These are phyloP conservation scores for Neodiprion fabricii DNA, from an alignment of 1,140 invertebrate genomes.

Conservation along the genomic window DNA sequence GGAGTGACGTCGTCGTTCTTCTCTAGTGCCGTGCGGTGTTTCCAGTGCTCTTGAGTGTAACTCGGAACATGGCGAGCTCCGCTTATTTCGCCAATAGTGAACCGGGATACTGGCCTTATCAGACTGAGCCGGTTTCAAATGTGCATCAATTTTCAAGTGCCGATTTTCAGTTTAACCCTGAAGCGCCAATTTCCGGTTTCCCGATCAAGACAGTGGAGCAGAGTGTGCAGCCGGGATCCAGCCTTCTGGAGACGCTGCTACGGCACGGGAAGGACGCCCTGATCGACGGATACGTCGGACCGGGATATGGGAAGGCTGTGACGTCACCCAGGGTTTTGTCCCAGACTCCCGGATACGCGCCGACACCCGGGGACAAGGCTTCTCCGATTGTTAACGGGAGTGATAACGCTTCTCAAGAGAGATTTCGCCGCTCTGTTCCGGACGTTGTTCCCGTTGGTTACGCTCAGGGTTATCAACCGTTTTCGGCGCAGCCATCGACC, in stretches of 20 bases:
- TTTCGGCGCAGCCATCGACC: slow-evolving; percentile 4
- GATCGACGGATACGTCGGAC: slow-evolving; percentile 20
- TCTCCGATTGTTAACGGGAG: slow-evolving; percentile 27
- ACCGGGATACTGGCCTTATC: slow-evolving; percentile 37
- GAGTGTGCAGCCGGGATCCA: slow-evolving; percentile 19
- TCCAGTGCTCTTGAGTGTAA: slow-evolving; percentile 13
- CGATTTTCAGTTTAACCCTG: slow-evolving; percentile 15
- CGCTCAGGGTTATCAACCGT: slow-evolving; percentile 11
- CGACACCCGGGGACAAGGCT: slow-evolving; percentile 32
- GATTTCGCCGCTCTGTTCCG: slow-evolving; percentile 5
- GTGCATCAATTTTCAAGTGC: not conserved
- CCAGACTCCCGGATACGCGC: slow-evolving; percentile 39
- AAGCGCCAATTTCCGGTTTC: slow-evolving; percentile 11
- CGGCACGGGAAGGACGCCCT: slow-evolving; percentile 39
- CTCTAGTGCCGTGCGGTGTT: slow-evolving; percentile 19
- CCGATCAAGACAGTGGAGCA: slow-evolving; percentile 6
- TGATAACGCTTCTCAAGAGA: slow-evolving; percentile 17
- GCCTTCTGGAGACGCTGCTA: slow-evolving; percentile 41
- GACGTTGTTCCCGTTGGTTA: slow-evolving; percentile 21
- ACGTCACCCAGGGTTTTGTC: slow-evolving; percentile 10
- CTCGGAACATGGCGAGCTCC: slow-evolving; percentile 35
- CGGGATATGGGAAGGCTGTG: not conserved
- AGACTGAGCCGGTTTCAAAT: slow-evolving; percentile 19
- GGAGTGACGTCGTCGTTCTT: slow-evolving; percentile 23
- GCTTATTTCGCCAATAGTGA: slow-evolving; percentile 35